Evolutionary conservation across 2,888 invertebrate species (phyloP).

Genomic region (Ischnus inquisitorius): DNA sequence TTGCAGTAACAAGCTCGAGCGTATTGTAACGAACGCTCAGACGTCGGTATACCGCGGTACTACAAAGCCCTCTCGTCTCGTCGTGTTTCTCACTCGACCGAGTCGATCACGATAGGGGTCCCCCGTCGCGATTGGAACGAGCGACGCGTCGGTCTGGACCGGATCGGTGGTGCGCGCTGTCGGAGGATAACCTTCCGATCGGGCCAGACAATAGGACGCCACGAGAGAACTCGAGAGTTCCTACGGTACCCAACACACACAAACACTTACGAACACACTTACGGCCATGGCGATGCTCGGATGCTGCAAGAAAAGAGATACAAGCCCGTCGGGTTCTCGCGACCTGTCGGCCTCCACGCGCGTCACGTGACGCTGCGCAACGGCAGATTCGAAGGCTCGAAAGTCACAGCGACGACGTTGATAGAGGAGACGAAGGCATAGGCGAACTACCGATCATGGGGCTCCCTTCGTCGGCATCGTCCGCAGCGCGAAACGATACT

Average conservation of each 20-base stretch:
- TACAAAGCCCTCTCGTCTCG: slow-evolving; percentile 17
- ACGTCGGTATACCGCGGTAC: not conserved
- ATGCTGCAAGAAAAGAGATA: slow-evolving; percentile 10
- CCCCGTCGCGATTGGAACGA: slow-evolving; percentile 14
- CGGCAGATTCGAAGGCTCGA: slow-evolving; percentile 22
- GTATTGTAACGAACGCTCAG: slow-evolving; percentile 7
- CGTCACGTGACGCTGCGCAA: slow-evolving; percentile 25
- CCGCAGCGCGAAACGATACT: slow-evolving; percentile 68
- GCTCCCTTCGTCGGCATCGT: slow-evolving; percentile 53
- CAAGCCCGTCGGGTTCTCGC: slow-evolving; percentile 13
- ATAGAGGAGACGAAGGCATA: slow-evolving; percentile 9
- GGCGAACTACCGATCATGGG: not conserved
- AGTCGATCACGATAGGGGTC: slow-evolving; percentile 35
- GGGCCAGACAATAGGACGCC: slow-evolving; percentile 81
- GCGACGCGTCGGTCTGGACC: slow-evolving; percentile 41
- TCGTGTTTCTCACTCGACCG: not conserved
- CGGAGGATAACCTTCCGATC: slow-evolving; percentile 62
- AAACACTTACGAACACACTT: not conserved
- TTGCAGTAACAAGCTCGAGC: not conserved
- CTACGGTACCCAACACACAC: not conserved
- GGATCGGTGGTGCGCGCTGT: slow-evolving; percentile 10
- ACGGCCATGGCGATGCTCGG: not conserved
- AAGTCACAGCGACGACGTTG: not conserved
- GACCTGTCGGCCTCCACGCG: slow-evolving; percentile 31
- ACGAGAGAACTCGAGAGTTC: slow-evolving; percentile 55